phyloP scores from a whole-genome alignment of 2,888 invertebrate genomes.

The Rutpela maculata region DNA sequence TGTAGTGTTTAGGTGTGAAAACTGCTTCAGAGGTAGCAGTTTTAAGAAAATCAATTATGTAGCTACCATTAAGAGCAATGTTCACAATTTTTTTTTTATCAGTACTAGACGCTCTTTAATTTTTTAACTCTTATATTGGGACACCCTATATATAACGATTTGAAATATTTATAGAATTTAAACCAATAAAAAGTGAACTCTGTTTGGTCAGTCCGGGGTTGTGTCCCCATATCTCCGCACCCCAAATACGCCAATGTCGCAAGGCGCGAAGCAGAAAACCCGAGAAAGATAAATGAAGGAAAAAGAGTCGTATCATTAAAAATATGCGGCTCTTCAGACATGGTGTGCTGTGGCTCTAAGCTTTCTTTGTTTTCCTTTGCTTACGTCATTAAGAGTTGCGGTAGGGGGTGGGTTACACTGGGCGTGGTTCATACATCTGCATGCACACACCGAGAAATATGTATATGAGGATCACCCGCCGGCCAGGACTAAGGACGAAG shows the following conservation, averaged over 20 bases:
- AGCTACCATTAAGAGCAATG: no score
- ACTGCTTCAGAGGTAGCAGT: no score
- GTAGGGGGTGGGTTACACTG: constrained; percentile 57
- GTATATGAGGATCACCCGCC: constrained; percentile 45
- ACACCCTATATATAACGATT: no score
- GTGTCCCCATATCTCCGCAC: neutral
- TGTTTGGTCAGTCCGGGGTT: neutral
- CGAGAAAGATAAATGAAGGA: constrained; percentile 43
- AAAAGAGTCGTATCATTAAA: constrained; percentile 58
- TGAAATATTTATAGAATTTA: no score
- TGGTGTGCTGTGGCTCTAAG: constrained; percentile 58
- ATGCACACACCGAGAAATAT: constrained; percentile 44
- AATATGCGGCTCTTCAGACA: constrained; percentile 57
- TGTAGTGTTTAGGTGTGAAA: no score
- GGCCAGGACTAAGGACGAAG: constrained; percentile 28
- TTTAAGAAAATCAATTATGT: no score
- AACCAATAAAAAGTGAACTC: no score
- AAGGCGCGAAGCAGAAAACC: constrained; percentile 16
- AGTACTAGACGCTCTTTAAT: no score
- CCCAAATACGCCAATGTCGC: neutral
- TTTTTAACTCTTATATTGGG: no score
- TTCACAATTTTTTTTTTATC: no score
- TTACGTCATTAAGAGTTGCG: constrained; percentile 76
- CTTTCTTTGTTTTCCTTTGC: constrained; percentile 77
- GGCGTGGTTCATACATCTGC: constrained; percentile 61